Evolutionary conservation across 2,888 invertebrate genomes (phyloP).

Genomic region (Acrobasis consociella): DNA sequence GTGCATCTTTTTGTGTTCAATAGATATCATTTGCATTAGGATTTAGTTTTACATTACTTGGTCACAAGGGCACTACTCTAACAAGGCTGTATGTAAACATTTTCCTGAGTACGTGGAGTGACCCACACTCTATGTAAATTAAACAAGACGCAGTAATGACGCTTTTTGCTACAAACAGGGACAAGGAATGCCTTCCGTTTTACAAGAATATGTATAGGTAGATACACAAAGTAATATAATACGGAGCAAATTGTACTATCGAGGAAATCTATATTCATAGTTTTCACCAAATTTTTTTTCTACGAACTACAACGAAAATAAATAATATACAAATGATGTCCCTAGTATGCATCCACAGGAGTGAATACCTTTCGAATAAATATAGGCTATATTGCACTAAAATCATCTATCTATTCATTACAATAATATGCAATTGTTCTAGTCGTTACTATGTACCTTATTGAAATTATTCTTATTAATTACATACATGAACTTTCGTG

Average conservation of each 20-base stretch:
- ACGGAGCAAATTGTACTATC: conserved; percentile 7
- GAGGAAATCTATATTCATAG: conserved; percentile 1
- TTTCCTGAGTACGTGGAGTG: neutral
- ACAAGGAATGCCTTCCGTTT: conserved; percentile 7
- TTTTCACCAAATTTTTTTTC: neutral
- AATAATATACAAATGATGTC: conserved; percentile 14
- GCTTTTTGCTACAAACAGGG: conserved; percentile 1
- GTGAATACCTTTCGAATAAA: conserved; percentile 11
- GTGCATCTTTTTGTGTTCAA: conserved; percentile 46
- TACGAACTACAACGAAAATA: conserved; percentile 5
- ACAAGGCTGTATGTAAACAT: neutral
- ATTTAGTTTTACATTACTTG: conserved; percentile 2
- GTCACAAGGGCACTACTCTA: neutral
- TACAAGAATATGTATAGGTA: neutral
- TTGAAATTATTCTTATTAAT: neutral
- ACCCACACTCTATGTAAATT: neutral
- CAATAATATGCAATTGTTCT: conserved; percentile 24
- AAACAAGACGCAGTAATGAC: neutral
- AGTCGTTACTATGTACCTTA: conserved; percentile 19
- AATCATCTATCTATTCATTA: conserved; percentile 23
- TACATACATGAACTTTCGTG: conserved; percentile 8
- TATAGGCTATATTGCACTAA: conserved; percentile 34
- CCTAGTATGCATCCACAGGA: conserved; percentile 5
- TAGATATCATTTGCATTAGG: conserved; percentile 4
- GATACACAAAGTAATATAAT: neutral